These are phyloP conservation scores for Hyles euphorbiae DNA, from an alignment of 1,140 invertebrate genomes.

Conservation along the genomic window DNA sequence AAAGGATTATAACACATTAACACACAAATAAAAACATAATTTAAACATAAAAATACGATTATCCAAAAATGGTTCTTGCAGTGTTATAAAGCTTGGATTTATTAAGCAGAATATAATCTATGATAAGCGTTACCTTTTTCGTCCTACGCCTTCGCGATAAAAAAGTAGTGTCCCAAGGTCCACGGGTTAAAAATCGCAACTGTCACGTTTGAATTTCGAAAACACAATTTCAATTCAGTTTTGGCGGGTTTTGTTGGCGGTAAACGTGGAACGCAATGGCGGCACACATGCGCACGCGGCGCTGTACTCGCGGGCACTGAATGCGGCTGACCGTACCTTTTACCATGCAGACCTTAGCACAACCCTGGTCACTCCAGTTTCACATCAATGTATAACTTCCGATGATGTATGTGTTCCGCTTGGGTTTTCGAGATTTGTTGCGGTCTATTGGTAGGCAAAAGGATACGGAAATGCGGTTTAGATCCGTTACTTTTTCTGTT, in stretches of 20 bases:
- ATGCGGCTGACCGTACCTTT: constrained; percentile 40
- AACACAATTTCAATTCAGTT: constrained; percentile 23
- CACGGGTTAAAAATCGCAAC: constrained; percentile 22
- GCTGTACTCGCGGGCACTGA: constrained; percentile 57
- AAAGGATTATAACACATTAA: background rate
- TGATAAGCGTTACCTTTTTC: constrained; percentile 16
- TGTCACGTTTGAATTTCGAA: constrained; percentile 27
- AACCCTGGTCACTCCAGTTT: constrained; percentile 39
- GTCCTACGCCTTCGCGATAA: constrained; percentile 9
- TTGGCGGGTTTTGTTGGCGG: constrained; percentile 10
- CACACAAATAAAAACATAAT: background rate
- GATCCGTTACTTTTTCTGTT: background rate
- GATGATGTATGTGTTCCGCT: constrained; percentile 56
- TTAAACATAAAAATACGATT: background rate
- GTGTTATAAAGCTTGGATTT: background rate
- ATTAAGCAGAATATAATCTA: background rate
- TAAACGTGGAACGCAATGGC: constrained; percentile 3
- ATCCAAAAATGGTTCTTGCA: background rate
- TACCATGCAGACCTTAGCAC: constrained; percentile 44
- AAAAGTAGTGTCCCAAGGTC: constrained; percentile 3
- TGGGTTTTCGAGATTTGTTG: constrained; percentile 30
- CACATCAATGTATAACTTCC: constrained; percentile 47
- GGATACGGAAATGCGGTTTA: constrained; percentile 8
- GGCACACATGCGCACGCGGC: constrained; percentile 33
- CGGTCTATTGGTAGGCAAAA: constrained; percentile 7